Evolutionary conservation across 2,888 invertebrate species (phyloP).

Genomic region (Prenolepis imparis): DNA sequence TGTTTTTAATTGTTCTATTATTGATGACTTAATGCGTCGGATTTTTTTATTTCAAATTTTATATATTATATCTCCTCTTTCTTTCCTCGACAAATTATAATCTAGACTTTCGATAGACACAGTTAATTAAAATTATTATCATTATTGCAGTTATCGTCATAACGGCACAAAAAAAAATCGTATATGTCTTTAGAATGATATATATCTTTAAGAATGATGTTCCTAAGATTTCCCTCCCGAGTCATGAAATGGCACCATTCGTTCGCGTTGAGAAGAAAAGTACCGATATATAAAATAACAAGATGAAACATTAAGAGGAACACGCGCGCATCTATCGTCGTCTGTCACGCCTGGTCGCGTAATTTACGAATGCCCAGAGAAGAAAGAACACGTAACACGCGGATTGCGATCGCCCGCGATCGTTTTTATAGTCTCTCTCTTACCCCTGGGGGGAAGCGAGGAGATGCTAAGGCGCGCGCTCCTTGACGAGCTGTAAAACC

Average conservation of each 20-base stretch:
- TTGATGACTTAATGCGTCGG: not conserved
- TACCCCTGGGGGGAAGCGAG: slow-evolving; percentile 47
- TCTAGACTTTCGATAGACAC: not conserved
- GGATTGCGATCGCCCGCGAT: not conserved
- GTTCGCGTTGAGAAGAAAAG: not conserved
- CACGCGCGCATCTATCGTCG: slow-evolving; percentile 13
- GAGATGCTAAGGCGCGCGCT: slow-evolving; percentile 35
- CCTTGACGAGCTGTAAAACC: slow-evolving; percentile 55
- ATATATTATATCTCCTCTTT: not conserved
- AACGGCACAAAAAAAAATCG: not conserved
- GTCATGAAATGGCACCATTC: not conserved
- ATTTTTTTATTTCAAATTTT: not conserved
- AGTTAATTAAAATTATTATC: not conserved
- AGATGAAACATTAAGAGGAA: not conserved
- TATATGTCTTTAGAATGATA: not conserved
- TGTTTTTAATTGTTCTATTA: not conserved
- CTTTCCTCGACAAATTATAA: not conserved
- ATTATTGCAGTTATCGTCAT: not conserved
- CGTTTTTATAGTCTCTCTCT: slow-evolving; percentile 56
- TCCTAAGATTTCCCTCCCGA: not conserved
- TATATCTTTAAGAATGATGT: not conserved
- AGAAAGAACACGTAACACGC: not conserved
- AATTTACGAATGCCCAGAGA: slow-evolving; percentile 45
- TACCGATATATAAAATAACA: not conserved
- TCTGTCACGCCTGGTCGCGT: slow-evolving; percentile 43